Percentiles rank a stretch among this genome's conserved stretches.
These are phyloP conservation scores for Drosophila melanica DNA, from an alignment of 1,140 invertebrate species.

Conservation along the genomic window DNA sequence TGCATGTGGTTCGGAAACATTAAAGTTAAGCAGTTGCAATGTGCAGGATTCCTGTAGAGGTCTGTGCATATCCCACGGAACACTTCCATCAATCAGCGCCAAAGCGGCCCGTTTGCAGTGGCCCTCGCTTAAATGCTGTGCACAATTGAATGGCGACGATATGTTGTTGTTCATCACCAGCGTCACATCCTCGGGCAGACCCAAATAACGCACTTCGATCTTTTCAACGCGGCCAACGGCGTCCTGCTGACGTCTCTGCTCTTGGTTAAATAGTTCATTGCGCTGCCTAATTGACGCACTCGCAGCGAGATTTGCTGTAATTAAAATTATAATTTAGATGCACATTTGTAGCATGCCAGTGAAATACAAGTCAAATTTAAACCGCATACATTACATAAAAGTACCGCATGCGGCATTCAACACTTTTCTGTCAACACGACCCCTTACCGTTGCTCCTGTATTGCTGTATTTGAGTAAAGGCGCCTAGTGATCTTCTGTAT, in stretches of 20 bases:
- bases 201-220: slow-evolving; percentile 93
- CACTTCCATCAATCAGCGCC: slow-evolving; percentile 90
- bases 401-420: slow-evolving; percentile 21
- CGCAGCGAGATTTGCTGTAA: slow-evolving; percentile 38
- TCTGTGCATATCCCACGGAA: slow-evolving; percentile 96
- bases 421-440: not conserved
- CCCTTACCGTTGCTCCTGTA: slow-evolving; percentile 50
- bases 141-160: slow-evolving; percentile 96
- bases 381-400: slow-evolving; percentile 61
- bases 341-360: too few relatives aligned
- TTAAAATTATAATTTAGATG: not conserved
- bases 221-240: slow-evolving; percentile 94
- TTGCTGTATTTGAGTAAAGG: slow-evolving; percentile 55
- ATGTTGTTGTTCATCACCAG: slow-evolving; percentile 96
- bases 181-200: slow-evolving; percentile 89
- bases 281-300: slow-evolving; percentile 83
- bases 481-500: slow-evolving; percentile 55
- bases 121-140: slow-evolving; percentile 92
- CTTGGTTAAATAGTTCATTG: slow-evolving; percentile 91
- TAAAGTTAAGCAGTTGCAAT: slow-evolving; percentile 92
- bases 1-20: slow-evolving; percentile 87
- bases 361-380: not conserved
- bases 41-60: slow-evolving; percentile 92
- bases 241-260: slow-evolving; percentile 89
- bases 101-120: slow-evolving; percentile 89